Conservation (phyloP, 2,888 invertebrate species). For the Eudasyphora cyanicolor region DNA sequence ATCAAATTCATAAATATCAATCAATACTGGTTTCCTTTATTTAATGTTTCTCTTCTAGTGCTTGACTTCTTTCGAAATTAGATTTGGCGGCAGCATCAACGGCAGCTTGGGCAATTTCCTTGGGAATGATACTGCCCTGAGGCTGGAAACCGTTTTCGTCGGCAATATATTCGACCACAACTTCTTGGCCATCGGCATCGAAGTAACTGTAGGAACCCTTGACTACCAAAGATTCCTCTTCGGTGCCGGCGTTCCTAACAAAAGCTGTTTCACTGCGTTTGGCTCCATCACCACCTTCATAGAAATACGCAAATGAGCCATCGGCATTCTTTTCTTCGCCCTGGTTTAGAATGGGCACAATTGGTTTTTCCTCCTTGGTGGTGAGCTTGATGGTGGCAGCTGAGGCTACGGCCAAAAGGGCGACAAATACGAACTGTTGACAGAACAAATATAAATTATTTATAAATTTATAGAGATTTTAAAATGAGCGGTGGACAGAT, state of each 20-base stretch:
- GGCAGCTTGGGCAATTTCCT: constrained; percentile 69
- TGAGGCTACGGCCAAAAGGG: constrained; percentile 2
- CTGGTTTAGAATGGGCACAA: constrained; percentile 41
- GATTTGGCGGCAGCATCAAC: constrained; percentile 56
- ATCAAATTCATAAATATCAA: constrained; percentile 9
- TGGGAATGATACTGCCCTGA: constrained; percentile 70
- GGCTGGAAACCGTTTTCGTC: constrained; percentile 76
- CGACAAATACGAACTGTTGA: constrained; percentile 1
- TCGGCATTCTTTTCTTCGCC: constrained; percentile 67
- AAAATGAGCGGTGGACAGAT: no score
- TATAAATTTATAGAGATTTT: not conserved
- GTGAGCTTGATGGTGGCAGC: constrained; percentile 8
- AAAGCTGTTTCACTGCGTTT: constrained; percentile 74
- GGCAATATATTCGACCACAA: constrained; percentile 75
- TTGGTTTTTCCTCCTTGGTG: not conserved
- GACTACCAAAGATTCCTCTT: constrained; percentile 70
- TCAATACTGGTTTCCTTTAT: not conserved
- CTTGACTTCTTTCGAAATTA: not conserved
- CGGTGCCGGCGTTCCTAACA: constrained; percentile 68
- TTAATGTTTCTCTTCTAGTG: not conserved
- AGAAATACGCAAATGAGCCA: constrained; percentile 75
- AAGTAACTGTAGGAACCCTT: constrained; percentile 75
- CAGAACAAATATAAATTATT: not conserved
- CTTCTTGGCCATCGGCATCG: constrained; percentile 71
- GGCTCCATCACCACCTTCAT: constrained; percentile 73